phyloP scores from a whole-genome alignment of 2,888 invertebrate genomes.

The Drosophila demipolita region DNA sequence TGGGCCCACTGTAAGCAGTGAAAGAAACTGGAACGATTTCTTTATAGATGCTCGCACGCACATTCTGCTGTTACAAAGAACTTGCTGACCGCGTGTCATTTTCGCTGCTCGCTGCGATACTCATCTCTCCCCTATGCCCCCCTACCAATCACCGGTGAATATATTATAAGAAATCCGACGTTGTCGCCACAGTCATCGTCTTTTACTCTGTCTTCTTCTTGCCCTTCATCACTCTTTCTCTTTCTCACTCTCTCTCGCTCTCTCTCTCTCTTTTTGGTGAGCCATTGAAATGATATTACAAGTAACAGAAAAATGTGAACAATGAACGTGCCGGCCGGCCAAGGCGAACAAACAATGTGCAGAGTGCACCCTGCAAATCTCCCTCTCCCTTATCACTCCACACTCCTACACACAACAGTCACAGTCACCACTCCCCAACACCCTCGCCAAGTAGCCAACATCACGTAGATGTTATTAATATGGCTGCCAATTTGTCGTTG shows the following conservation, averaged over 20 bases:
- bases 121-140: constrained; percentile 11
- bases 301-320: constrained; percentile 76
- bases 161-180: constrained; percentile 66
- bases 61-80: constrained; percentile 70
- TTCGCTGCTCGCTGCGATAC: constrained; percentile 40
- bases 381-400: not conserved
- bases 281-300: constrained; percentile 77
- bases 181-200: constrained; percentile 40
- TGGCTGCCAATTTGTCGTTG: constrained; percentile 79
- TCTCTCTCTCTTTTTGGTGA: constrained; percentile 3
- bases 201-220: constrained; percentile 20
- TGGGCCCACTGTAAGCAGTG: constrained; percentile 24
- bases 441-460: constrained; percentile 24
- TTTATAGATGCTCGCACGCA: constrained; percentile 54
- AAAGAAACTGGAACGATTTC: constrained; percentile 35
- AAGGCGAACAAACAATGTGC: constrained; percentile 58
- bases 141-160: not conserved
- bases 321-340: constrained; percentile 59
- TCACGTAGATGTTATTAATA: constrained; percentile 76
- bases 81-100: constrained; percentile 78
- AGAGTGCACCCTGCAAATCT: constrained; percentile 36
- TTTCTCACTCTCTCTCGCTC: not conserved
- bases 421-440: not conserved
- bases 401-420: not conserved
- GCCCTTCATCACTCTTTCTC: constrained; percentile 1